Evolutionary conservation across 2,113 vertebrate species (phyloP), one percentile per base, ranked within the genome.

Genomic region (Scartelaos histophorus): DNA sequence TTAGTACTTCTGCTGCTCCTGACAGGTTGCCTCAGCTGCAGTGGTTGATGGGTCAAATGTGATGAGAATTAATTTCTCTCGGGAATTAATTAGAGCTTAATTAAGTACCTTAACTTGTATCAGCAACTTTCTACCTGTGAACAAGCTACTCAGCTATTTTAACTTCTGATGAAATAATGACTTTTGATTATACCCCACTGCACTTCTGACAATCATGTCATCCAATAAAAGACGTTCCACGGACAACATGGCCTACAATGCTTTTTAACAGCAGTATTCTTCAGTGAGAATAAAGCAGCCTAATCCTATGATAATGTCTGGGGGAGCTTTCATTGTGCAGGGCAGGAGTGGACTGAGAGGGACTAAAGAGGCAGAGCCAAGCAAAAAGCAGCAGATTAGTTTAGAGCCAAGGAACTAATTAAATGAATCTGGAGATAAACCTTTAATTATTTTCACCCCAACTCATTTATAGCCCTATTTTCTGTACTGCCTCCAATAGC

Each of bases 341-440:
- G 79, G 75, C 70, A 29, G 22, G 71, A 79, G 76, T 65, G 76
- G 80, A 84, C 81, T 79, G 78, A 74, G 73, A 64, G 75, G 0
- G 43, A 85, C 77, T 72, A 80, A 81, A 90, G 85, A 82, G 74
- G 79, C 76, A 79, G 82, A 85, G 83, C 80, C 67, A 73, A 81
- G 85, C 80, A 85, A 88, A 90, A 91, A 81, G 49, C 43, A 0
- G 66, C 67, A 86, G 86, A 90, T 90, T 87, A 90, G 77, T 80
- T 82, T 56, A 77, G 81, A 89, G 87, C 79, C 81, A 83, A 72
- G 81, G 81, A 89, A 82, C 79, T 88, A 88, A 90, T 90, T 88
- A 88, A 88, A 91, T 82, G 75, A 87, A 87, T 83, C 71, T 71
- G 70, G 79, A 89, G 87, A 90, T 89, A 89, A 90, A 86, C 54